Evolutionary conservation across 2,113 vertebrate species (phyloP).

Genomic region (Lynx canadensis): DNA sequence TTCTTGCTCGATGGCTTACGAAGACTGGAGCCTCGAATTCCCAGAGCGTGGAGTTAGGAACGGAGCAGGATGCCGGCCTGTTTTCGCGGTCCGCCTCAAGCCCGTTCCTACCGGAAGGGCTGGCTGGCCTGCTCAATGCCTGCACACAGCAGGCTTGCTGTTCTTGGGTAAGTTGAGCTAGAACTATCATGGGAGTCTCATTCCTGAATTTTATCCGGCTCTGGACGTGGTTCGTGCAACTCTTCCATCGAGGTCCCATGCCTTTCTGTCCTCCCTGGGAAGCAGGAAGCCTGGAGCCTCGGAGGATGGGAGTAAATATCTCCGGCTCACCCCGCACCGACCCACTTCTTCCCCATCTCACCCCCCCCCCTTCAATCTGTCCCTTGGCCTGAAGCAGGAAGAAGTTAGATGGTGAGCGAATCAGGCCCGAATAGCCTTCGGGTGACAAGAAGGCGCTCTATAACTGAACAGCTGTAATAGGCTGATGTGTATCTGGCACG

Average conservation of each 20-base stretch:
- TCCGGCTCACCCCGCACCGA: neutral
- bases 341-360: neutral
- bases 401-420: neutral
- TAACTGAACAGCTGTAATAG: neutral
- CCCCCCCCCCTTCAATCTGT: neutral
- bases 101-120: neutral
- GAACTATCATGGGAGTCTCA: neutral
- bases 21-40: fast-evolving
- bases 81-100: neutral
- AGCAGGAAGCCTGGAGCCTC: neutral
- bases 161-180: neutral
- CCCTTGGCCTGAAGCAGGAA: neutral
- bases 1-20: neutral
- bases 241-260: neutral
- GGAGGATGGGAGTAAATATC: neutral
- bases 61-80: no score
- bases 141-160: fast-evolving
- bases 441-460: conserved; percentile 45
- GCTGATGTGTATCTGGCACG: conserved; percentile 71
- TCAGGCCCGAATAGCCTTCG: neutral
- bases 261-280: neutral
- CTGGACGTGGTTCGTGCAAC: fast-evolving
- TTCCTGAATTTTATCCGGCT: neutral
- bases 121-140: neutral
- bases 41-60: neutral